Conservation (phyloP, 2,113 vertebrate species). For the Equus quagga region DNA sequence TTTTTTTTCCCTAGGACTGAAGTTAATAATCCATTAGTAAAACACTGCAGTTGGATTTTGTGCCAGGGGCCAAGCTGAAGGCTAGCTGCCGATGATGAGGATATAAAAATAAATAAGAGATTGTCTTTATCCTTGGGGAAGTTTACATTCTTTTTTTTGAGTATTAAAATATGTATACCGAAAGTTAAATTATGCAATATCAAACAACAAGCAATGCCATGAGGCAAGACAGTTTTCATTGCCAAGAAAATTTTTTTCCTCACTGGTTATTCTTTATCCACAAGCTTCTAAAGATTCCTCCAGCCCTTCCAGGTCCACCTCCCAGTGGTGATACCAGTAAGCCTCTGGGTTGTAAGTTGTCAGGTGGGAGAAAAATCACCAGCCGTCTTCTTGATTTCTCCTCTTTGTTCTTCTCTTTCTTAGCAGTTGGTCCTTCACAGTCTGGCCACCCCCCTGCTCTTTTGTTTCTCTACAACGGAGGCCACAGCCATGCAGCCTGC, state of each 20-base stretch:
- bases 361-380: background rate
- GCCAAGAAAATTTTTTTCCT: background rate
- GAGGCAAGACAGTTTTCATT: background rate
- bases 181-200: conserved; percentile 10
- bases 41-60: conserved; percentile 50
- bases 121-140: background rate
- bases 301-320: background rate
- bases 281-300: background rate
- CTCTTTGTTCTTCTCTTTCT: conserved; percentile 26
- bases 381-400: fast-evolving
- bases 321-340: fast-evolving
- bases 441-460: background rate
- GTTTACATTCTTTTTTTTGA: background rate
- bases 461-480: background rate
- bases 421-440: background rate
- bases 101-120: conserved; percentile 41
- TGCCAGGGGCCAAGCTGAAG: conserved; percentile 21
- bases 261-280: background rate
- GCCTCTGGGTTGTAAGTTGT: background rate
- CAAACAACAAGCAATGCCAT: background rate
- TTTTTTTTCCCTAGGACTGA: background rate
- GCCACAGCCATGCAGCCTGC: background rate
- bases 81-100: background rate
- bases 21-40: conserved; percentile 65
- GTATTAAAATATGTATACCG: conserved; percentile 30